Percentiles rank a stretch among this genome's conserved stretches.
Evolutionary conservation across 2,888 invertebrate species (phyloP).

Genomic region (Epiblema foenella): DNA sequence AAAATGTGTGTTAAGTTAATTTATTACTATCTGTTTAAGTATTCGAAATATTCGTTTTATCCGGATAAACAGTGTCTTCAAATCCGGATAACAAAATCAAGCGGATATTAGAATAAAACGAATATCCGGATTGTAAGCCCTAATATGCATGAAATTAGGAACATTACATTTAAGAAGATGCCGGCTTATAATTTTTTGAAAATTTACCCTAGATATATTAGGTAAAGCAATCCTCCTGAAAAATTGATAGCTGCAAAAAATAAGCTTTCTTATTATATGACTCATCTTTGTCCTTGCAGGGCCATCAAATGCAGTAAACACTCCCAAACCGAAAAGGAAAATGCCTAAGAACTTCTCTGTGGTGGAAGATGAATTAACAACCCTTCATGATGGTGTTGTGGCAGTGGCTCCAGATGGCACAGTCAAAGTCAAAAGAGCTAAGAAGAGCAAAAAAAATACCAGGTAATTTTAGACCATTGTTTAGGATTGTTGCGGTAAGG

Average conservation of each 20-base stretch:
- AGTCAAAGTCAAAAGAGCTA: slow-evolving; percentile 67
- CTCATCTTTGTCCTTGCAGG: slow-evolving; percentile 68
- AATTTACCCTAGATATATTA: too few species aligned
- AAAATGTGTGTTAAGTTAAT: too few species aligned
- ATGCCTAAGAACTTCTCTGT: slow-evolving; percentile 81
- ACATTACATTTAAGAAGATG: too few species aligned
- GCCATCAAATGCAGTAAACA: slow-evolving; percentile 79
- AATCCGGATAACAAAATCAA: too few species aligned
- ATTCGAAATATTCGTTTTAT: too few species aligned
- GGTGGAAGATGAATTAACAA: slow-evolving; percentile 86
- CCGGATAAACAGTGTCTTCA: too few species aligned
- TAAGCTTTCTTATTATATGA: background rate
- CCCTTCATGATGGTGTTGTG: slow-evolving; percentile 79
- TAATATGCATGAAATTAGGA: too few species aligned
- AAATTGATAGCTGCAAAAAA: background rate
- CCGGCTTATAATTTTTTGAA: too few species aligned
- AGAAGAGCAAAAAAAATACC: slow-evolving; percentile 44
- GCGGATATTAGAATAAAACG: too few species aligned
- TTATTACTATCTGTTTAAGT: too few species aligned
- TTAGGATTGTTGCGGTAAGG: background rate
- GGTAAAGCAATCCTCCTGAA: too few species aligned
- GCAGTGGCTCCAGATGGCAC: slow-evolving; percentile 85
- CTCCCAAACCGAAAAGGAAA: slow-evolving; percentile 77
- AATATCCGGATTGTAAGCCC: too few species aligned
- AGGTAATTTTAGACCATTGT: slow-evolving; percentile 47